These are phyloP conservation scores for Charadrius vociferus DNA, from an alignment of 2,113 vertebrate species.

Conservation along the genomic window DNA sequence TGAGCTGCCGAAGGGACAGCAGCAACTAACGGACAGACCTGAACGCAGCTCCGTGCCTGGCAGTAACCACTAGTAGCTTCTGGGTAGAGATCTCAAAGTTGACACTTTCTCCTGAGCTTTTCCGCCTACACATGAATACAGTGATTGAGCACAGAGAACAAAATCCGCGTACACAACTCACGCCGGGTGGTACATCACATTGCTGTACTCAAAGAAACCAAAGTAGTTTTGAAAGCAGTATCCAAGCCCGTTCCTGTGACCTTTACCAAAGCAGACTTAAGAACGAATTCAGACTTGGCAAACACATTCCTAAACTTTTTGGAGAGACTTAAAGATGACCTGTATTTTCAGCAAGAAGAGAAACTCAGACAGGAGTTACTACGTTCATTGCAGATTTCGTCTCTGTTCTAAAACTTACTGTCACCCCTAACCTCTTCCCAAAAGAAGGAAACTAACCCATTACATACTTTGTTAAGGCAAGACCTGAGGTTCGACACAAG, in stretches of 20 bases:
- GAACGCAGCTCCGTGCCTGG: background rate
- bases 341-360: background rate
- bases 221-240: background rate
- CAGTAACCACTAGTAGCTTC: no score
- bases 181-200: background rate
- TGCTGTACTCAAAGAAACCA: background rate
- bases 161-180: accelerated
- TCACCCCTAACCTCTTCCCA: background rate
- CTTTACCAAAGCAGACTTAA: background rate
- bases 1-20: background rate
- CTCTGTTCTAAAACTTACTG: background rate
- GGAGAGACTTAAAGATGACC: background rate
- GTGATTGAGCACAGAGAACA: background rate
- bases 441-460: background rate
- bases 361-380: background rate
- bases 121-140: background rate
- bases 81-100: background rate
- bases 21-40: background rate
- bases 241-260: background rate
- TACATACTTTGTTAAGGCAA: background rate
- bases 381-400: background rate
- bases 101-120: background rate
- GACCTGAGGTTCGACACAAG: background rate
- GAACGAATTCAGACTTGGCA: background rate
- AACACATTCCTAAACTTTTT: background rate